Conservation (phyloP, 2,888 invertebrate species). For the Drosophila setosimentum region DNA sequence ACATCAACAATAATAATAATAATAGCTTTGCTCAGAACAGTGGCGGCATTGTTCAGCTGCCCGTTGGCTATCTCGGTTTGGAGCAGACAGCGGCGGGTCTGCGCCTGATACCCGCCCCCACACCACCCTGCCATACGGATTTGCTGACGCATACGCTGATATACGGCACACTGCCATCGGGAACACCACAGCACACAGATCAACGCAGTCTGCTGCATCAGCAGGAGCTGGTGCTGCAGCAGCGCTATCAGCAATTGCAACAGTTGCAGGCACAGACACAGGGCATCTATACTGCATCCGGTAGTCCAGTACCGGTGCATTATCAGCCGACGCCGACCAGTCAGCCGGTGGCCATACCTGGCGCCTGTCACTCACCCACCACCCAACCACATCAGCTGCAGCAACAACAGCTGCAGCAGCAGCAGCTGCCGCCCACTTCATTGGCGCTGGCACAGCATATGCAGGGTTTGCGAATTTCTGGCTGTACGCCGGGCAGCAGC, state of each 20-base stretch:
- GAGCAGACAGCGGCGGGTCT: slow-evolving; percentile 71
- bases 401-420: slow-evolving; percentile 50
- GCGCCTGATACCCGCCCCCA: slow-evolving; percentile 56
- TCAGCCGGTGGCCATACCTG: slow-evolving; percentile 70
- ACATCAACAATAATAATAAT: slow-evolving; percentile 29
- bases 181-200: slow-evolving; percentile 77
- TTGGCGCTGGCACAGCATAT: slow-evolving; percentile 80
- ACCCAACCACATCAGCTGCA: slow-evolving; percentile 19
- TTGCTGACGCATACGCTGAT: slow-evolving; percentile 84
- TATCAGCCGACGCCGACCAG: slow-evolving; percentile 56
- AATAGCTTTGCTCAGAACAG: slow-evolving; percentile 23
- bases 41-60: slow-evolving; percentile 63
- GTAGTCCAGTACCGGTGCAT: slow-evolving; percentile 59
- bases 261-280: slow-evolving; percentile 84
- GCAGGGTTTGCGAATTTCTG: slow-evolving; percentile 82
- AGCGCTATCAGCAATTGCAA: slow-evolving; percentile 84
- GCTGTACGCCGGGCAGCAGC: slow-evolving; percentile 63
- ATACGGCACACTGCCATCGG: slow-evolving; percentile 83
- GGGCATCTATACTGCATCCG: slow-evolving; percentile 75
- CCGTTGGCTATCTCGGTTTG: slow-evolving; percentile 62
- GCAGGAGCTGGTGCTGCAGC: slow-evolving; percentile 84
- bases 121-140: slow-evolving; percentile 70
- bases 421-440: slow-evolving; percentile 51
- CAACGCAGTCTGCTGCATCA: slow-evolving; percentile 83
- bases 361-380: slow-evolving; percentile 62